Percentiles rank a stretch among this genome's conserved stretches.
Evolutionary conservation across 2,888 invertebrate genomes (phyloP).

Genomic region (Rhingia rostrata): DNA sequence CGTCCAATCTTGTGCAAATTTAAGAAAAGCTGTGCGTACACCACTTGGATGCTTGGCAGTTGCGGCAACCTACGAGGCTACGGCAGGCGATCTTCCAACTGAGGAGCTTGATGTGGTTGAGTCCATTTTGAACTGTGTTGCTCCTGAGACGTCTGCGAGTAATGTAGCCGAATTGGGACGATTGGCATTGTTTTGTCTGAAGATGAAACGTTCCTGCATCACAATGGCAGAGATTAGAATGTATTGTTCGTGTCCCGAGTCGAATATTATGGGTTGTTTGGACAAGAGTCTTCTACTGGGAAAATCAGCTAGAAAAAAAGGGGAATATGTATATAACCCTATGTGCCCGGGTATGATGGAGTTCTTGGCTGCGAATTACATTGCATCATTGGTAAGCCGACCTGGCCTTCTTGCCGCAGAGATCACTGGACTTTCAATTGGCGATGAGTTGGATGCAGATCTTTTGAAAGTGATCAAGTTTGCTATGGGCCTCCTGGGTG

Average conservation of each 20-base stretch:
- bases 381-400: conserved; percentile 84
- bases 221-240: conserved; percentile 84
- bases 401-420: conserved; percentile 84
- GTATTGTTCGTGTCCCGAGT: conserved; percentile 82
- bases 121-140: conserved; percentile 81
- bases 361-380: conserved; percentile 85
- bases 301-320: conserved; percentile 81
- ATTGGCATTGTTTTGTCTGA: conserved; percentile 83
- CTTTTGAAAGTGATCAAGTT: conserved; percentile 82
- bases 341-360: conserved; percentile 84
- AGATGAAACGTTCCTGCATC: conserved; percentile 83
- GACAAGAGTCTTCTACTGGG: conserved; percentile 83
- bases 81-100: conserved; percentile 81
- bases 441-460: conserved; percentile 83
- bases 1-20: conserved; percentile 81
- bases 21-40: conserved; percentile 83
- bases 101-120: conserved; percentile 81
- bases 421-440: conserved; percentile 79
- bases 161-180: conserved; percentile 84
- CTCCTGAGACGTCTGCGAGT: conserved; percentile 76
- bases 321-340: conserved; percentile 83
- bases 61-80: conserved; percentile 84
- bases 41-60: conserved; percentile 84
- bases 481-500: conserved; percentile 84
- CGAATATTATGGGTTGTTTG: conserved; percentile 83